These are phyloP conservation scores for Oreochromis spilurus DNA, from an alignment of 2,113 vertebrate species.

Conservation along the genomic window DNA sequence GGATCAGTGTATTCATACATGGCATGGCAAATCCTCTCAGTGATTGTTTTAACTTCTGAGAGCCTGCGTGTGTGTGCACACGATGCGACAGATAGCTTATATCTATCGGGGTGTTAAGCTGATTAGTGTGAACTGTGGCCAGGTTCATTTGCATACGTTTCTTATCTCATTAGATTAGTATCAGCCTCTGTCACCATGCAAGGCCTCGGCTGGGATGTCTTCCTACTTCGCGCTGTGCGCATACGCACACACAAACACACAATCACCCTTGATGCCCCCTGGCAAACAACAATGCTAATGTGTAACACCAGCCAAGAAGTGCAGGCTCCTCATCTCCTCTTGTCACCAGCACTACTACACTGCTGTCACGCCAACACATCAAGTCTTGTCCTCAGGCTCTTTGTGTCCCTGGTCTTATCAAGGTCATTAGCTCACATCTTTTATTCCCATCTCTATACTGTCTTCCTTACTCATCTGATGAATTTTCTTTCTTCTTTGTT, in stretches of 20 bases:
- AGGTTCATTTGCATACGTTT: constrained; percentile 77
- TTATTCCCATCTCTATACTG: constrained; percentile 13
- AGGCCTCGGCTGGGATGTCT: constrained; percentile 68
- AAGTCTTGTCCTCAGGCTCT: constrained; percentile 27
- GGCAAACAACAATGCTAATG: constrained; percentile 59
- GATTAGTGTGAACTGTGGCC: constrained; percentile 76
- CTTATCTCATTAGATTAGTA: constrained; percentile 80
- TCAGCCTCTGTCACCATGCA: constrained; percentile 67
- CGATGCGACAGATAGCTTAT: constrained; percentile 72
- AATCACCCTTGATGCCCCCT: constrained; percentile 46
- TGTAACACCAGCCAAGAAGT: constrained; percentile 52
- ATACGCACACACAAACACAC: neutral
- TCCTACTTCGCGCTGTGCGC: constrained; percentile 41
- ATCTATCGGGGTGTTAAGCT: constrained; percentile 74
- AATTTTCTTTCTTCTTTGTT: neutral
- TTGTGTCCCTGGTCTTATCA: constrained; percentile 51
- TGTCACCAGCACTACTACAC: constrained; percentile 41
- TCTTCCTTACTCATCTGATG: constrained; percentile 11
- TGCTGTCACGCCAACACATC: constrained; percentile 45
- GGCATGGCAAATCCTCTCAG: constrained; percentile 35
- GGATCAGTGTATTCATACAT: constrained; percentile 17
- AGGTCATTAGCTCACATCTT: constrained; percentile 58
- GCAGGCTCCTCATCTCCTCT: constrained; percentile 37
- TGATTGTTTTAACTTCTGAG: constrained; percentile 48
- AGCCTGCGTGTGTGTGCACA: constrained; percentile 8